Evolutionary conservation across 2,113 vertebrate species (phyloP), one percentile per base, ranked within the genome.

Genomic region (Lasiurus borealis): DNA sequence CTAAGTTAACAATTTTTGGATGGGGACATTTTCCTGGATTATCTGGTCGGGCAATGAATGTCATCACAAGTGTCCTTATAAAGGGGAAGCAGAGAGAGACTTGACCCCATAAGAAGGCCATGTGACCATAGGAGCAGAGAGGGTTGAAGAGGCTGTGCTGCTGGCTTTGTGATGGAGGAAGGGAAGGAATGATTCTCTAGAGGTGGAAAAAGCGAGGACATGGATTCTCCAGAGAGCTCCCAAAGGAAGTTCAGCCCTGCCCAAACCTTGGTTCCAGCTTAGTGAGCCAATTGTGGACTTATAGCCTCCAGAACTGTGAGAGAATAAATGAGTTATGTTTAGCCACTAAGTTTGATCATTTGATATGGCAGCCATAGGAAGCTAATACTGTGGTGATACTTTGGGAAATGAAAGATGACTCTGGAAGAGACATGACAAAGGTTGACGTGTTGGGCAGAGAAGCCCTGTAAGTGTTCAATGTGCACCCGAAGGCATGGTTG

Each of bases 371-470:
- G 27, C 66, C 57, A 72, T 11, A 68, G 77, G 54, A 93, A 94
- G 78, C 25, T n/a, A 76, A 88, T 54, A 68, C 8, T 27, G 66
- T 85, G 46, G 11, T 36, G 72, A 68, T 48, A 85, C 25, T 90
- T 91, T 36, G 72, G 66, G 48, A 92, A 73, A 68, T 50, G 52
- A 90, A 97, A 95, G 64, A 50, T 50, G 66, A 84, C 50, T 90
- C 91, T n/a, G 62, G 71, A 59, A 84, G 57, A 93, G 31, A 12
- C 46, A 84, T 34, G 36, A 29, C 10, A 15, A 36, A 88, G 59
- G 46, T n/a, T 81, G 16, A 31, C 1, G 6, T 19, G 3, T 36
- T 18, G 57, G 50, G 7, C 18, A 4, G 11, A 68, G 57, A 93
- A 52, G 31, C 25, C 31, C 48, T 62, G 31, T 5, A 4, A 14